These are phyloP conservation scores for Toxostoma redivivum DNA, from an alignment of 2,113 vertebrate species.

Conservation along the genomic window DNA sequence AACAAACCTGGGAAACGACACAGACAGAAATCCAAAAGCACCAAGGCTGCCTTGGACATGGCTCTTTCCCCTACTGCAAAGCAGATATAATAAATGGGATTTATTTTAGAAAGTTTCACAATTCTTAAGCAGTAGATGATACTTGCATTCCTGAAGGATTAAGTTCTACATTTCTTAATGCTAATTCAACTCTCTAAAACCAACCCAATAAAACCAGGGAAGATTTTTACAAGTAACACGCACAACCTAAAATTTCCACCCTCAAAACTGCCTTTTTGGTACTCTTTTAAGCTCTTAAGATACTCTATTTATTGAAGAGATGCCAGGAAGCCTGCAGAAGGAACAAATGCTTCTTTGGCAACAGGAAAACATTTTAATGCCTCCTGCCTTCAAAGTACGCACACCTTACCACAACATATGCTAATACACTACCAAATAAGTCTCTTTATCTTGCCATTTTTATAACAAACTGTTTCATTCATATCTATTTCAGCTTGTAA, in stretches of 20 bases:
- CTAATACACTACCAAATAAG: constrained; percentile 43
- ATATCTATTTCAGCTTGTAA: constrained; percentile 23
- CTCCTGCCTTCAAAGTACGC: constrained; percentile 43
- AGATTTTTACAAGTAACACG: constrained; percentile 40
- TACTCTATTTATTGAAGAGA: constrained; percentile 30
- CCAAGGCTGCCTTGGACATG: not conserved
- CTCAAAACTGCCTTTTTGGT: constrained; percentile 40
- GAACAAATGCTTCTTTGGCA: constrained; percentile 64
- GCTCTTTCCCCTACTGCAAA: constrained; percentile 34
- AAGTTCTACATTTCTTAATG: constrained; percentile 60
- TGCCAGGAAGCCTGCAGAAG: constrained; percentile 30
- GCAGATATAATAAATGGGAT: constrained; percentile 55
- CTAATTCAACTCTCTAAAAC: constrained; percentile 59
- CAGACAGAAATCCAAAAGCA: constrained; percentile 13
- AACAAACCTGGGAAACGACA: constrained; percentile 16
- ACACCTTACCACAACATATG: constrained; percentile 44
- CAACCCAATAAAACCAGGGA: constrained; percentile 32
- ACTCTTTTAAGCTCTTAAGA: constrained; percentile 39
- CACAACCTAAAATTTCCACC: constrained; percentile 23
- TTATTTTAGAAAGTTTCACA: constrained; percentile 68
- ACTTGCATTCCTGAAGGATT: constrained; percentile 48
- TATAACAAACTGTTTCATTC: constrained; percentile 52
- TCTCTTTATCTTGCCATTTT: constrained; percentile 56
- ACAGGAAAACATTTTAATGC: constrained; percentile 43
- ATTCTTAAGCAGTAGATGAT: constrained; percentile 56